These are phyloP conservation scores for Momotus momota DNA, from an alignment of 2,797 vertebrate species.

Conservation along the genomic window DNA sequence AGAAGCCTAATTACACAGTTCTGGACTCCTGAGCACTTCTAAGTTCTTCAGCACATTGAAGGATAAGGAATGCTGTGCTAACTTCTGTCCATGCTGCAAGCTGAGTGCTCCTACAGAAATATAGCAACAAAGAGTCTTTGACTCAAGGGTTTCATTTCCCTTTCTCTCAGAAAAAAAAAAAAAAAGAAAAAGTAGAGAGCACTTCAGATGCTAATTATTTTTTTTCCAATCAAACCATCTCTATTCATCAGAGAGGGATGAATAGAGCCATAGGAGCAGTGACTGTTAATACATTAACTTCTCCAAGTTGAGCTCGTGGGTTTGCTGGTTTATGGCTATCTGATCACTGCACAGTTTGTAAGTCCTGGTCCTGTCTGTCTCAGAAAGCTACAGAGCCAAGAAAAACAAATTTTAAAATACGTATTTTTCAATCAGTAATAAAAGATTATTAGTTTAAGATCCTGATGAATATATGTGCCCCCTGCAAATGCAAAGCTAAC, in stretches of 20 bases:
- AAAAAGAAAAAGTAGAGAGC: neutral
- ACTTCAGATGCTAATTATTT: neutral
- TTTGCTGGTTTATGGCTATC: neutral
- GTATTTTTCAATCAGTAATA: neutral
- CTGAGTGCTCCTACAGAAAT: neutral
- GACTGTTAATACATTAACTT: neutral
- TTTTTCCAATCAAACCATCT: neutral
- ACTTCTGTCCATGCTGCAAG: neutral
- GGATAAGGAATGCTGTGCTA: neutral
- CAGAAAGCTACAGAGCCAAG: neutral
- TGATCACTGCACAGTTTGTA: neutral
- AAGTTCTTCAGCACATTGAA: neutral
- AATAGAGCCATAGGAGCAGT: neutral
- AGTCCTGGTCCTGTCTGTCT: neutral
- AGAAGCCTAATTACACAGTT: neutral
- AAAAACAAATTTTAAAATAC: neutral
- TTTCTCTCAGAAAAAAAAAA: neutral
- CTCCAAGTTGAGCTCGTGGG: neutral
- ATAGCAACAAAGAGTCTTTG: neutral
- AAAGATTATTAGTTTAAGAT: neutral
- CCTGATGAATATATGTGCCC: neutral
- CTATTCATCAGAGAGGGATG: neutral
- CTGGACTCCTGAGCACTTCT: neutral
- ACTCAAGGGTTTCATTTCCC: neutral
- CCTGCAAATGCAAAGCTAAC: neutral